Evolutionary conservation across 2,888 invertebrate genomes (phyloP).

Genomic region (Spatulosminthurus flaviceps): DNA sequence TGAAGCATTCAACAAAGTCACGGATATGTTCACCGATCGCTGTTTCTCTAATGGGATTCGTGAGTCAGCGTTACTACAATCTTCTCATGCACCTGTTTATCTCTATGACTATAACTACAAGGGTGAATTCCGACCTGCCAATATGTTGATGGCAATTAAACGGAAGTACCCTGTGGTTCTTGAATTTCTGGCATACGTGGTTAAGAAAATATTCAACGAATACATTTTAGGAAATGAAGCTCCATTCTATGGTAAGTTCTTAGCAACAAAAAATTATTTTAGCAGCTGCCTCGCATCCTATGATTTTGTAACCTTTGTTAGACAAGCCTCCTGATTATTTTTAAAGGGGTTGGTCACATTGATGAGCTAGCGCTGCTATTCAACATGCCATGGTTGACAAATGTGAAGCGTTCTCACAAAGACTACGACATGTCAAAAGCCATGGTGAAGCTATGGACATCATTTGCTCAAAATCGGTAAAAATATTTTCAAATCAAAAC

Average conservation of each 20-base stretch:
- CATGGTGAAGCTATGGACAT: conserved; percentile 36
- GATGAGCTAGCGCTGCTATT: conserved; percentile 35
- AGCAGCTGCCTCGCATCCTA: background rate
- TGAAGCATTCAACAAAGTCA: conserved; percentile 31
- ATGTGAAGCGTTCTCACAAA: conserved; percentile 9
- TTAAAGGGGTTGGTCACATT: conserved; percentile 1
- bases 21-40: conserved; percentile 31
- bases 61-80: conserved; percentile 21
- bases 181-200: conserved; percentile 20
- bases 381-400: conserved; percentile 32
- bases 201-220: conserved; percentile 18
- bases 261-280: background rate
- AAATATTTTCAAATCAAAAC: background rate
- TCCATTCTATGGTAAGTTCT: conserved; percentile 41
- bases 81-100: conserved; percentile 43
- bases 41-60: conserved; percentile 32
- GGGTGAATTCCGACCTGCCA: conserved; percentile 49
- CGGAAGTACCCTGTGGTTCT: conserved; percentile 37
- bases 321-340: background rate
- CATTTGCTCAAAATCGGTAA: conserved; percentile 35
- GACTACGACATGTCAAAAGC: conserved; percentile 30
- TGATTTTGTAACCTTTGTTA: background rate
- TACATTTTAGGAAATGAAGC: conserved; percentile 18
- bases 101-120: conserved; percentile 50
- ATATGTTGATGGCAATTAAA: conserved; percentile 48